Evolutionary conservation across 1,140 invertebrate species (phyloP).

Genomic region (Ceratosolen solmsi): DNA sequence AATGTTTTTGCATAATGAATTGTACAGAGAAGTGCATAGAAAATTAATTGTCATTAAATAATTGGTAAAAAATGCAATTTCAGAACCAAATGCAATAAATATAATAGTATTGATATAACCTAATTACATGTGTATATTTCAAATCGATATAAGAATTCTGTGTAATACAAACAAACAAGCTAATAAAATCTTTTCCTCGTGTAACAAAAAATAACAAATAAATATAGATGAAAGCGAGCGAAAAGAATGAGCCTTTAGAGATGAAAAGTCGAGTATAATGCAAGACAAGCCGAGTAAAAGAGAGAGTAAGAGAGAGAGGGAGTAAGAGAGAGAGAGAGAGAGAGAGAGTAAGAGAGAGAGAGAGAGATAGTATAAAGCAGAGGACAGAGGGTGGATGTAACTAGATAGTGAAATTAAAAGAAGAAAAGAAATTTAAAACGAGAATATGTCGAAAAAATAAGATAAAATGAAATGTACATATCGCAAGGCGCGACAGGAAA

Average conservation of each 20-base stretch:
- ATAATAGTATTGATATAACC: too few relatives aligned
- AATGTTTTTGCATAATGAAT: too few relatives aligned
- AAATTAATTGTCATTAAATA: too few relatives aligned
- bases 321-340: neutral
- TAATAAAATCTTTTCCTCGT: slow-evolving; percentile 5
- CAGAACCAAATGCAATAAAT: too few relatives aligned
- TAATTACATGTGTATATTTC: too few relatives aligned
- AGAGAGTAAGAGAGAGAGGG: neutral
- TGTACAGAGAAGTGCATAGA: too few relatives aligned
- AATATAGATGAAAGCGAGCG: neutral
- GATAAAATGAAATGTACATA: slow-evolving; percentile 53
- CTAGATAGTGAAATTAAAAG: slow-evolving; percentile 43
- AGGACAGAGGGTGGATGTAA: slow-evolving; percentile 22
- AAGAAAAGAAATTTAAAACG: slow-evolving; percentile 33
- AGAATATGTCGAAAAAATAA: slow-evolving; percentile 48
- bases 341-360: neutral
- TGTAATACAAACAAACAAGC: neutral
- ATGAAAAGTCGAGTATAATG: slow-evolving; percentile 4
- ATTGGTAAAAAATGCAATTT: too few relatives aligned
- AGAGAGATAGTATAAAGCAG: neutral
- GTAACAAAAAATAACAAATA: neutral
- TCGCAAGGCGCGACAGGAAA: slow-evolving; percentile 46
- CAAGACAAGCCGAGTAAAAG: neutral
- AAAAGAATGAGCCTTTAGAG: neutral
- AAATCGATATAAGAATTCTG: neutral